Conservation (phyloP, 2,113 vertebrate species). For the Scomber scombrus region DNA sequence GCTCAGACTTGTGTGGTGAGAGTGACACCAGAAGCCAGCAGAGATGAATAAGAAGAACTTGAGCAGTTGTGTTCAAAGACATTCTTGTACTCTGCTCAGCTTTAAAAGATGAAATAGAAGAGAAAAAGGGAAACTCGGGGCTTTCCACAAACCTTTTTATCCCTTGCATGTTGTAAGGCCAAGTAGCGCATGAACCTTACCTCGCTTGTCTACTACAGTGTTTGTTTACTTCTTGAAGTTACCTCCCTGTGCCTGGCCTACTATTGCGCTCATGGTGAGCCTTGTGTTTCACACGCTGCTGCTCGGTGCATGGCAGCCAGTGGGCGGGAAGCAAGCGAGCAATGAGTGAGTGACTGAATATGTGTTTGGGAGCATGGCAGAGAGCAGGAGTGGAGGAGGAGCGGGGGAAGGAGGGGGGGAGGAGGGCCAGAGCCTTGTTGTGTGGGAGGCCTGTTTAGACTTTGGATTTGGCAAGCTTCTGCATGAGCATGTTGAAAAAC, state of each 20-base stretch:
- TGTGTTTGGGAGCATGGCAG: conserved; percentile 69
- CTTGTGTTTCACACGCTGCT: conserved; percentile 63
- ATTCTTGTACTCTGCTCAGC: neutral
- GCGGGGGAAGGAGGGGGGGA: conserved; percentile 26
- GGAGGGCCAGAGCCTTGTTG: conserved; percentile 49
- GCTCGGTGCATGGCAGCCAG: conserved; percentile 57
- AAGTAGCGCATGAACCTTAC: conserved; percentile 8
- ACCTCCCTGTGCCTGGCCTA: conserved; percentile 60
- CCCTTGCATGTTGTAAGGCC: conserved; percentile 11
- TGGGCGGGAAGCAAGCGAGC: conserved; percentile 59
- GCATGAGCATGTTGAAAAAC: conserved; percentile 61
- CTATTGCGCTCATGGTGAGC: conserved; percentile 64
- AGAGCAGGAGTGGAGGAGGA: neutral
- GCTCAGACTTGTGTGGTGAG: conserved; percentile 7
- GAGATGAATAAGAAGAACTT: conserved; percentile 7
- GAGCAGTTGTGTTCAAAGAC: neutral
- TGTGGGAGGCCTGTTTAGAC: conserved; percentile 77
- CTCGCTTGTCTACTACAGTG: conserved; percentile 49
- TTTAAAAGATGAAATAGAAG: conserved; percentile 24
- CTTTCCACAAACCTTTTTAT: conserved; percentile 19
- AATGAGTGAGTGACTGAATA: conserved; percentile 56
- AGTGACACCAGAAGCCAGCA: neutral
- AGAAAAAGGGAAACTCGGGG: neutral
- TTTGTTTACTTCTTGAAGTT: conserved; percentile 75
- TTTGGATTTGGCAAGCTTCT: conserved; percentile 65